phyloP scores from a whole-genome alignment of 2,113 vertebrate species.

The Clarias macrocephalus region DNA sequence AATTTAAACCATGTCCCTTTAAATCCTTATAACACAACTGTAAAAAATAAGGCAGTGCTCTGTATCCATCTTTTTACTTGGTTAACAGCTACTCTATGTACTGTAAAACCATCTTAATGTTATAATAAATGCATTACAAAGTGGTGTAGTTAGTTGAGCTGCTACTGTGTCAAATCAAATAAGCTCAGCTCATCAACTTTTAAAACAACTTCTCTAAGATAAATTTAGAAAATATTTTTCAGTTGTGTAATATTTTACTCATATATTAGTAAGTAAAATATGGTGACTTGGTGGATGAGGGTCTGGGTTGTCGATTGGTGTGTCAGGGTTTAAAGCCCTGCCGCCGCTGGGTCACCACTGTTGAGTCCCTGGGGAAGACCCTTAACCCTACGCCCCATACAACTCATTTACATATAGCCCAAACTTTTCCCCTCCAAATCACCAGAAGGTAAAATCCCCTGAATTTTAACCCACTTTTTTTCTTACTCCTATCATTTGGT shows the following conservation, averaged over 20 bases:
- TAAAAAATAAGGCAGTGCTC: not conserved
- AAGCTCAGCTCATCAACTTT: not conserved
- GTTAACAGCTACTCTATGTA: not conserved
- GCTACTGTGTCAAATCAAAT: not conserved
- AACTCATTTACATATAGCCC: no score
- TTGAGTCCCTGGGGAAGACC: no score
- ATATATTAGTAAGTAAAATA: no score
- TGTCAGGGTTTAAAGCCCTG: no score
- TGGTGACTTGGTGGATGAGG: no score
- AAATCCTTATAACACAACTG: not conserved
- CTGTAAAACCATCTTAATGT: no score
- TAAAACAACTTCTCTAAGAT: not conserved
- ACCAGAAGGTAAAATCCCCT: not conserved
- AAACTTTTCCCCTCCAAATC: not conserved
- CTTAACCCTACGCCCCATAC: no score
- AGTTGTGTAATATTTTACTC: not conserved
- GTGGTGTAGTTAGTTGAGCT: not conserved
- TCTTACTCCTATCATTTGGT: not conserved
- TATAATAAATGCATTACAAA: not conserved
- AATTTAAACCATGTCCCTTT: no score
- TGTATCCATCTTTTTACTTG: not conserved
- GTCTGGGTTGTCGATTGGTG: no score
- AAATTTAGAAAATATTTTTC: not conserved
- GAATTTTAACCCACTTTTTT: not conserved
- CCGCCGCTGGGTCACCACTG: no score